phyloP scores from a whole-genome alignment of 1,140 invertebrate species.

The Ips nitidus region DNA sequence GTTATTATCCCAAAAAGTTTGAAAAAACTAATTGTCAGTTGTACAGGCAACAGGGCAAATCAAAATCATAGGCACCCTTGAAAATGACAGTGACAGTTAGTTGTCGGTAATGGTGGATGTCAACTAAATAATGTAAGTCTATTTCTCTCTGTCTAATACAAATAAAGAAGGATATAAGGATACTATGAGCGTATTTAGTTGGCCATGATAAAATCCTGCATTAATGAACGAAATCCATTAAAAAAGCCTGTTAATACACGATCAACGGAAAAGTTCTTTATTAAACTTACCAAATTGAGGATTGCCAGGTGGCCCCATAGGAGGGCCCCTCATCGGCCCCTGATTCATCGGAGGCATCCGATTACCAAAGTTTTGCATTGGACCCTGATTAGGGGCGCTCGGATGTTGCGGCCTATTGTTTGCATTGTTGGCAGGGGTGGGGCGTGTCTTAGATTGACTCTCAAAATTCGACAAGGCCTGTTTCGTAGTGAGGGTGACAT shows the following conservation, averaged over 20 bases:
- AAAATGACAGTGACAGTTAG: too few species aligned
- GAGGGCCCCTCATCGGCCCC: constrained; percentile 62
- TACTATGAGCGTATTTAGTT: background rate
- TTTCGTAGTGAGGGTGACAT: constrained; percentile 94
- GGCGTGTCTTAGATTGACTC: constrained; percentile 86
- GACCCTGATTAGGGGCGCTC: constrained; percentile 56
- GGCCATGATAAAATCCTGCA: too few species aligned
- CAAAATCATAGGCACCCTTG: too few species aligned
- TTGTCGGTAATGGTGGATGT: too few species aligned
- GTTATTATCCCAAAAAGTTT: too few species aligned
- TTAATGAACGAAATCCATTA: too few species aligned
- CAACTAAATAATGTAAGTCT: too few species aligned
- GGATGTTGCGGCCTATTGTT: constrained; percentile 55
- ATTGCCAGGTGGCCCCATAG: constrained; percentile 63
- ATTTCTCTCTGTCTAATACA: background rate
- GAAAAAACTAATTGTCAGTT: too few species aligned
- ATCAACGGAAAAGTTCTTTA: background rate
- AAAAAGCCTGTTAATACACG: background rate
- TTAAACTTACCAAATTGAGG: constrained; percentile 13
- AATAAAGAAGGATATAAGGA: background rate
- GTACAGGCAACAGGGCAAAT: too few species aligned
- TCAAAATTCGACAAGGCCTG: constrained; percentile 68
- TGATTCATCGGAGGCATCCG: constrained; percentile 70
- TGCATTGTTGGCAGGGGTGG: constrained; percentile 67
- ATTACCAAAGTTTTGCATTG: constrained; percentile 60